Evolutionary conservation across 2,113 vertebrate genomes (phyloP), one percentile per base, ranked within the genome.

Genomic region (Orycteropus afer): DNA sequence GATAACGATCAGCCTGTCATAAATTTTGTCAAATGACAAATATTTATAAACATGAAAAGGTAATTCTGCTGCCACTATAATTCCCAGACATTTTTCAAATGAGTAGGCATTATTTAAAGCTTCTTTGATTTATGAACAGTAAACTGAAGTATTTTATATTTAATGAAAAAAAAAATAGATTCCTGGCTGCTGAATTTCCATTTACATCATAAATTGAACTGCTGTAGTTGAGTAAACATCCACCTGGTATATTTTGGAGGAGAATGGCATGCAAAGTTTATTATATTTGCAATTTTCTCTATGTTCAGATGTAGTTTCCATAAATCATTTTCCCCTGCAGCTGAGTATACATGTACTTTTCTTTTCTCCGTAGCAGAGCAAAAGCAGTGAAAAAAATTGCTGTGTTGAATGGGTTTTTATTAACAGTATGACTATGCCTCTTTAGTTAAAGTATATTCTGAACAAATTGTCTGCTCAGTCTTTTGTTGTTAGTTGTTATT

Each of bases 31-130:
- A 51, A 82, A 55, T 89, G 27, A 86, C 8, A 78, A 89, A 37
- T 86, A 73, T 49, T 91, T 7, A 65, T 53, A 85, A 63, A 95
- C 83, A 47, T 67, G 93, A 90, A 95, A 53, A 37, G 82, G 45
- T 78, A 67, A 47, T 61, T 59, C 27, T 78, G 90, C 79, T 81
- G 15, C 49, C 74, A 47, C 40, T 87, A 4, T 45, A 90, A 93
- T 65, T 55, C 20, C 55, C 14, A 95, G 4, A 34, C 10, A 78
- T 74, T 67, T 51, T 80, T 3, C 14, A 53, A 32, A 77, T 80
- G 47, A 69, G 78, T 32, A 86, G 27, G 51, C 37, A 92, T 73
- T 90, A 80, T 71, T 42, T 82, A 69, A 71, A 57, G 6, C 25
- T 57, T 47, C 32, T 94, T 74, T 92, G 49, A 90, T 80, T 86